Base-by-base conservation (phyloP, 2,797 vertebrate species). In the Neomorphus geoffroyi region DNA sequence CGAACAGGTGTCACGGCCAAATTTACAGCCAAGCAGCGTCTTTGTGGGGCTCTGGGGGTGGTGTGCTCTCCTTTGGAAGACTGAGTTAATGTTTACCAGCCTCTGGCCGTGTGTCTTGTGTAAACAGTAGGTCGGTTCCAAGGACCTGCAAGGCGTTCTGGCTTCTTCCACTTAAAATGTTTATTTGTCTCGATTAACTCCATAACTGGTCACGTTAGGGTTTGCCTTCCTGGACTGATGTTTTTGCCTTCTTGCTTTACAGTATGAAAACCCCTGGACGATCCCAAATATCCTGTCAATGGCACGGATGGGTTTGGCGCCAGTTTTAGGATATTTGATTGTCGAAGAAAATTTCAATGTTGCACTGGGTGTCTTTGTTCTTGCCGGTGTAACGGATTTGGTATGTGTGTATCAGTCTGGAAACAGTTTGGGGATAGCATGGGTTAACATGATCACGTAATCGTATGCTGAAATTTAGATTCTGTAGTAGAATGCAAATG, bases 211-310 rank as follows among this genome's bases (percentile, higher is more conserved):
- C 33, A 0, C 3, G 28, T 3, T 4, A 4, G 32, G 11, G 27
- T 6, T 65, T 43, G 82, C 53, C n/a, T 62, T 60, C 65, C 32
- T 7, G 14, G 11, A 26, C 37, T 94, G 77, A 93, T 56, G 72
- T 18, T 48, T 77, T 13, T 28, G 3, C 33, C 89, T 19, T 73
- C 32, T 97, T 75, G 80, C 35, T 96, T 48, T 90, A 2, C 93
- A 99, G 99, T 99, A 99, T 96, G 99, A 99, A 97, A 99, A 99
- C 96, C 99, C 99, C 2, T 99, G 99, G 99, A 99, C 99, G 5
- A 97, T 99, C 95, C 99, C 99, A 39, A 99, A 99, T 87, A 97
- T 99, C 80, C 95, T 99, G 95, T 99, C 99, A 35, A 97, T 99
- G 98, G 98, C 98, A 22, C 98, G 99, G 80, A 99, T 99, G 85